Evolutionary conservation across 1,140 invertebrate species (phyloP).

Genomic region (Oscheius sp.): DNA sequence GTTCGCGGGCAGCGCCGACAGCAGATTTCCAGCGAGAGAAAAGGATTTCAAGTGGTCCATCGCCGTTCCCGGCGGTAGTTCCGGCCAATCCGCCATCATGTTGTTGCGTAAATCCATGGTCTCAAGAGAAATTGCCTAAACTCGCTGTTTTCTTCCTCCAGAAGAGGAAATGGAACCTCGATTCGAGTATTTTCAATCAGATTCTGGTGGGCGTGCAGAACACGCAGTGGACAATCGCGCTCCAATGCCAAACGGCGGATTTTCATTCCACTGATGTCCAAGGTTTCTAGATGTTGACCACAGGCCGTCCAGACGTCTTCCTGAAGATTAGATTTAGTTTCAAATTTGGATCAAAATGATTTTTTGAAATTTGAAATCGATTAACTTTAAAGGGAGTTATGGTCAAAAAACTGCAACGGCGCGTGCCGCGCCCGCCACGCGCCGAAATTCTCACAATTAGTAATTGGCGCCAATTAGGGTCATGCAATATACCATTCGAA

Average conservation of each 20-base stretch:
- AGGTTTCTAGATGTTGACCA: slow-evolving; percentile 22
- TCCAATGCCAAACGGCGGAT: slow-evolving; percentile 11
- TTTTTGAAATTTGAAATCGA: neutral
- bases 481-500: neutral
- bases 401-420: neutral
- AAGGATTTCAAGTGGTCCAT: slow-evolving; percentile 32
- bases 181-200: neutral
- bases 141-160: neutral
- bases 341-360: neutral
- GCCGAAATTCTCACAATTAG: neutral
- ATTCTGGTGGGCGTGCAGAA: neutral
- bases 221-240: slow-evolving; percentile 24
- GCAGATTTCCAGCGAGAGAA: slow-evolving; percentile 17
- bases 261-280: slow-evolving; percentile 34
- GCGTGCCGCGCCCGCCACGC: neutral
- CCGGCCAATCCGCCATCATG: slow-evolving; percentile 33
- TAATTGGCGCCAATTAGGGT: neutral
- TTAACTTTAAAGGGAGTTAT: neutral
- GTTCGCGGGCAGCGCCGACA: slow-evolving; percentile 30
- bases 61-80: slow-evolving; percentile 30
- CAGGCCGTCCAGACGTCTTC: slow-evolving; percentile 33
- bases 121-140: neutral
- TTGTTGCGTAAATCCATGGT: slow-evolving; percentile 30
- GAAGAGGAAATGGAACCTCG: neutral
- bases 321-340: neutral